Evolutionary conservation across 2,888 invertebrate genomes (phyloP), one percentile per base, ranked within the genome.

Genomic region (Gasteruption jaculator): DNA sequence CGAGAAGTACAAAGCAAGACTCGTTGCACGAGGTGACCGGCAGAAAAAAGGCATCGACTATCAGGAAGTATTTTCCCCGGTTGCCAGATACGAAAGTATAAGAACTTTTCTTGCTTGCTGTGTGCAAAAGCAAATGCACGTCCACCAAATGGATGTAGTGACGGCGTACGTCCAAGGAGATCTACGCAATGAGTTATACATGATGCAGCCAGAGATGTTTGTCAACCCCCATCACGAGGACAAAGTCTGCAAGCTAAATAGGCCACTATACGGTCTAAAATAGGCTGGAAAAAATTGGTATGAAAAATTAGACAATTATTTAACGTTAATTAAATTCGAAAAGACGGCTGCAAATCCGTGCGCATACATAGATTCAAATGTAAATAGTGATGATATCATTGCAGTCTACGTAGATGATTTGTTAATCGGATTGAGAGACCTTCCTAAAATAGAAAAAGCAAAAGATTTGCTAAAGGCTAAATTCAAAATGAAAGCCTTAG

Each of bases 61-160:
- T 30, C 43, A 49, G 5, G 54, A 54, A 30, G 45, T 49, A 2
- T 56, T 54, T 32, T 41, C 53, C 10, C 54, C 52, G 5, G 53
- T 53, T 8, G 50, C 48, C 18, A 46, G 52, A 27, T 52, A 50
- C 10, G 50, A 54, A 27, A 50, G 42, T 0, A 52, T 57, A 10
- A 42, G 53, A 4, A 41, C 50, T 10, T 42, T 57, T 11, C 32
- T 54, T 1, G 51, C 50, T 4, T 38, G 31, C 10, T 24, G 45
- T 1, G 54, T 50, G 2, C 45, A 51, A 12, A 42, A 52, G 10
- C 45, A 46, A 31, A 52, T 55, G 49, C 22, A 54, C 27, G 43
- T 55, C 3, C 50, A 56, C 27, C 56, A 54, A 21, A 48, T 54
- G 51, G 52, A 54, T 14, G 50, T 56, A 1, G 15, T 50, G 12